Evolutionary conservation across 30 jellyfish, hydroid and myxozoan species (phyloP).

Genomic region (Catostylus mosaicus): DNA sequence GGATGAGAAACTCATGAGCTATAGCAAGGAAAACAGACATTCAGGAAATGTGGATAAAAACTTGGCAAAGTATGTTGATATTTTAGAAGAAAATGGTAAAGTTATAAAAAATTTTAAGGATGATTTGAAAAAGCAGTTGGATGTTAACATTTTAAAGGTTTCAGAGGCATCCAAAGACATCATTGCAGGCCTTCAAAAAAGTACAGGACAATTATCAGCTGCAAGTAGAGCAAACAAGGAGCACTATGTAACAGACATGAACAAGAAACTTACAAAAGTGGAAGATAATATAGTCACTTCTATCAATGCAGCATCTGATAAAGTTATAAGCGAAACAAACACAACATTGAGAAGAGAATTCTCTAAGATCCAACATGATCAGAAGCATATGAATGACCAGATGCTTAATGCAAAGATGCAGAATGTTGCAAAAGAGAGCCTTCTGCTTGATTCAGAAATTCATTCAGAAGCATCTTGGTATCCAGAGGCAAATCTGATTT

Average conservation of each 20-base stretch:
- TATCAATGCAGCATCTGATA: not conserved
- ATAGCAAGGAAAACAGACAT: not conserved
- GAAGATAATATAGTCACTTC: not conserved
- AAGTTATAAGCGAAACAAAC: not conserved
- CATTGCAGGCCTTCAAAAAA: not conserved
- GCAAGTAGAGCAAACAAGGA: not conserved
- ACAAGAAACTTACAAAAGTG: not conserved
- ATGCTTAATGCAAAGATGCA: not conserved
- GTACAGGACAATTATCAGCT: not conserved
- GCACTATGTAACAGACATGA: not conserved
- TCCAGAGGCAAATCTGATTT: slow-evolving; percentile 6
- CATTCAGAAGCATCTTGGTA: not conserved
- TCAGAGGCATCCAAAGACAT: not conserved
- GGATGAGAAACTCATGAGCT: slow-evolving; percentile 2
- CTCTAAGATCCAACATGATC: not conserved
- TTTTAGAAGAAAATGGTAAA: not conserved
- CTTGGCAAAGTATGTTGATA: not conserved
- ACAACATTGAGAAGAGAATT: not conserved
- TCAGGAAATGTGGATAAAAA: not conserved
- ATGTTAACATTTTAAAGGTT: not conserved
- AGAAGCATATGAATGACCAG: not conserved
- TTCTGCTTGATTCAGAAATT: not conserved
- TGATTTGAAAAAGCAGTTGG: not conserved
- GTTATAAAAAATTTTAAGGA: not conserved
- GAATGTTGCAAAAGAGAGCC: not conserved